Percentiles rank a stretch among this genome's conserved stretches.
phyloP scores from a whole-genome alignment of 2,888 invertebrate genomes.

The Amphipyra berbera region DNA sequence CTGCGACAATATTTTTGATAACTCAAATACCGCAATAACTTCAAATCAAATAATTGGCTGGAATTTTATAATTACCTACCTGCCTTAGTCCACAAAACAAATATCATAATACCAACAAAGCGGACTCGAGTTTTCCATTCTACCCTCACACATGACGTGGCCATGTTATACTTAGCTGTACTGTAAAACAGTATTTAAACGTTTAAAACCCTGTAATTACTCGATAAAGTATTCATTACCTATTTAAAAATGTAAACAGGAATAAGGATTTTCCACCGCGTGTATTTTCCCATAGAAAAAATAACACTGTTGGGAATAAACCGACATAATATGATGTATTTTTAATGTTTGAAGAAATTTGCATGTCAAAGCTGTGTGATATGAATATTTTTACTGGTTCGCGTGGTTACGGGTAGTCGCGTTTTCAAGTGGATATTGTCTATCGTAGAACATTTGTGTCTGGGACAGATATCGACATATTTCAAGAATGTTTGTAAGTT shows the following conservation, averaged over 20 bases:
- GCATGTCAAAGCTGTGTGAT: slow-evolving; percentile 58
- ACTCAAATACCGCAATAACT: too few relatives aligned
- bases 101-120: too few relatives aligned
- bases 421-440: slow-evolving; percentile 33
- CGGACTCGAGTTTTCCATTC: not conserved
- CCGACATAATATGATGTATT: slow-evolving; percentile 53
- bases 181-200: slow-evolving; percentile 30
- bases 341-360: slow-evolving; percentile 59
- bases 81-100: too few relatives aligned
- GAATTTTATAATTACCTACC: too few relatives aligned
- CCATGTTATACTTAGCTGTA: slow-evolving; percentile 9
- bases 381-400: slow-evolving; percentile 54
- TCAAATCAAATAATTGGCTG: too few relatives aligned
- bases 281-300: slow-evolving; percentile 59
- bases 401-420: slow-evolving; percentile 28
- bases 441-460: slow-evolving; percentile 16
- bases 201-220: slow-evolving; percentile 51
- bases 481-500: too few relatives aligned
- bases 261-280: slow-evolving; percentile 54
- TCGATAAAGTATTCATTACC: slow-evolving; percentile 55
- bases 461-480: not conserved
- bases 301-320: slow-evolving; percentile 46
- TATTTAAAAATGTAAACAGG: slow-evolving; percentile 51
- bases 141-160: not conserved
- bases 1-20: too few relatives aligned